Evolutionary conservation across 2,888 invertebrate species (phyloP).

Genomic region (Heliconius ismenius): DNA sequence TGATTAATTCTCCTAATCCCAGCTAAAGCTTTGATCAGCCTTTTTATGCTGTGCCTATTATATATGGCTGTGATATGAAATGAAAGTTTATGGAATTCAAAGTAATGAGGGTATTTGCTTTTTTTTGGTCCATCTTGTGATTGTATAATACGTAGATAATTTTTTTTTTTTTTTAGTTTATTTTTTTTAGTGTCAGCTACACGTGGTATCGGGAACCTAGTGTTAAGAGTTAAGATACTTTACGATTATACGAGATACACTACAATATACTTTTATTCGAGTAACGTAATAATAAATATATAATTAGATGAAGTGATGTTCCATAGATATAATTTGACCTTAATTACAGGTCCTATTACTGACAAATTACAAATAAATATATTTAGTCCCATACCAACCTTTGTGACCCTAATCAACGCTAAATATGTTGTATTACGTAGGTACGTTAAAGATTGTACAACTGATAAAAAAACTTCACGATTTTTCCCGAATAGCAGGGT

Average conservation of each 20-base stretch:
- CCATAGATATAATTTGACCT: neutral
- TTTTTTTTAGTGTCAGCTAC: no score
- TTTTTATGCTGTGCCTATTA: conserved; percentile 32
- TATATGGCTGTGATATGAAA: conserved; percentile 1
- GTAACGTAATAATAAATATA: neutral
- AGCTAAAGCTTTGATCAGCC: conserved; percentile 40
- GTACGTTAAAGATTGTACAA: no score
- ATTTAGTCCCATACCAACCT: neutral
- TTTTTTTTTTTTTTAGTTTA: no score
- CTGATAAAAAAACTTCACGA: no score
- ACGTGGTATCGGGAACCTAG: no score
- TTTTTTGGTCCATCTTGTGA: neutral
- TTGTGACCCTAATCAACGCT: no score
- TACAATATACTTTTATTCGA: neutral
- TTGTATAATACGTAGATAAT: neutral
- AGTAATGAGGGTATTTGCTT: neutral
- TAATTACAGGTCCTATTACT: neutral
- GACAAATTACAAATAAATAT: neutral
- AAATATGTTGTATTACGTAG: no score
- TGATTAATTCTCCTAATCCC: conserved; percentile 42
- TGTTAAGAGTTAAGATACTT: neutral
- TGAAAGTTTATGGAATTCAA: neutral
- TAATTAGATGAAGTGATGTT: neutral
- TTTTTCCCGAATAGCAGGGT: no score
- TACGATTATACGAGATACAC: neutral